Conservation (phyloP, 2,888 invertebrate species). For the Cactoblastis cactorum region DNA sequence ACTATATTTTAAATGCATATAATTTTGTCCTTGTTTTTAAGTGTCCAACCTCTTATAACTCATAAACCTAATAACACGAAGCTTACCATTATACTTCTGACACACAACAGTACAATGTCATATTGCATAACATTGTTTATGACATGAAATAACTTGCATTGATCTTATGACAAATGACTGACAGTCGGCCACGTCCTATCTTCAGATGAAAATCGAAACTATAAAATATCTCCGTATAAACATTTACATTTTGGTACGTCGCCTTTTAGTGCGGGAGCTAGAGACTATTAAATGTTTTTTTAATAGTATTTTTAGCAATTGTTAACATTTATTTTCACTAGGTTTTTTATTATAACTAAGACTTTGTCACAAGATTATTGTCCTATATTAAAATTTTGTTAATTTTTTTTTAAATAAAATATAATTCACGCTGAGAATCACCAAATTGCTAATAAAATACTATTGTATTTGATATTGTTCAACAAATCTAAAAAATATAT, state of each 20-base stretch:
- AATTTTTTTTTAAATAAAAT: too few relatives aligned
- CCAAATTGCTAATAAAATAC: too few relatives aligned
- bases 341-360: too few relatives aligned
- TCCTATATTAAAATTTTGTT: too few relatives aligned
- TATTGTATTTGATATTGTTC: too few relatives aligned
- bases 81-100: not conserved
- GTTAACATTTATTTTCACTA: too few relatives aligned
- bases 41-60: too few relatives aligned
- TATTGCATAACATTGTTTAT: constrained; percentile 12
- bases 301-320: not conserved
- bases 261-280: not conserved
- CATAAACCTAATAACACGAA: not conserved
- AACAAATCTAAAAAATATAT: too few relatives aligned
- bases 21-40: too few relatives aligned
- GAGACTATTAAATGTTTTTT: not conserved
- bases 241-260: constrained; percentile 64
- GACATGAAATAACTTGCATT: constrained; percentile 3
- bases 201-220: constrained; percentile 19
- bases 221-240: constrained; percentile 60
- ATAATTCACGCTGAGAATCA: too few relatives aligned
- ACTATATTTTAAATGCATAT: too few relatives aligned
- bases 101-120: not conserved
- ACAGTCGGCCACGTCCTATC: constrained; percentile 61
- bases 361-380: too few relatives aligned
- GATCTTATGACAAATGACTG: constrained; percentile 66